A percentile compares a stretch with the other conserved stretches of the same genome.
Evolutionary conservation across 2,888 invertebrate genomes (phyloP).

Genomic region (Linyphia triangularis): DNA sequence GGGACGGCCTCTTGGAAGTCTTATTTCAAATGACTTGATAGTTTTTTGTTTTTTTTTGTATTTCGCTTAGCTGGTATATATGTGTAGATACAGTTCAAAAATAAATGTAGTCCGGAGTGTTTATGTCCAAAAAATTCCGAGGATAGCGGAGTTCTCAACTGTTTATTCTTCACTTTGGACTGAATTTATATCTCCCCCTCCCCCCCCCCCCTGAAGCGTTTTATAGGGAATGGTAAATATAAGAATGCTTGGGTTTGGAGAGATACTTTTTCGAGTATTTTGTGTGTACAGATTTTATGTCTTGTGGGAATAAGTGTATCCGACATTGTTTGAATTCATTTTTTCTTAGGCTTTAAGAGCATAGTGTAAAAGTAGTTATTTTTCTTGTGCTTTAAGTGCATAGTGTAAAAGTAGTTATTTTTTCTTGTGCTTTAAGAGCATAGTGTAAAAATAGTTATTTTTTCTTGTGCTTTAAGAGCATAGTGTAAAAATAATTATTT

Average conservation of each 20-base stretch:
- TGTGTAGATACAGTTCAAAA: not conserved
- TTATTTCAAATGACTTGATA: conserved; percentile 34
- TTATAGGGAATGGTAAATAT: conserved; percentile 14
- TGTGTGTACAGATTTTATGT: conserved; percentile 15
- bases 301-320: too few species aligned
- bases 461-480: too few species aligned
- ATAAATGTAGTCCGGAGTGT: conserved; percentile 8
- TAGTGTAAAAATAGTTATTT: too few species aligned
- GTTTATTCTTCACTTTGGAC: conserved; percentile 56
- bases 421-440: too few species aligned
- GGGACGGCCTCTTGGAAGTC: not conserved
- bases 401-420: too few species aligned
- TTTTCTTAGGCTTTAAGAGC: too few species aligned
- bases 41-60: conserved; percentile 4
- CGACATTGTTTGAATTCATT: too few species aligned
- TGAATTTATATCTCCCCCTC: not conserved
- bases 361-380: too few species aligned
- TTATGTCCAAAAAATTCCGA: conserved; percentile 39
- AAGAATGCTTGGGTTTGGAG: conserved; percentile 24
- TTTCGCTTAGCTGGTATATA: not conserved
- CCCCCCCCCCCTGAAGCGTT: not conserved
- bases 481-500: too few species aligned
- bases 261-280: not conserved
- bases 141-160: not conserved
- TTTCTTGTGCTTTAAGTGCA: too few species aligned